Evolutionary conservation across 2,797 vertebrate species (phyloP), one percentile per base, ranked within the genome.

Genomic region (Pseudocheirus occidentalis): DNA sequence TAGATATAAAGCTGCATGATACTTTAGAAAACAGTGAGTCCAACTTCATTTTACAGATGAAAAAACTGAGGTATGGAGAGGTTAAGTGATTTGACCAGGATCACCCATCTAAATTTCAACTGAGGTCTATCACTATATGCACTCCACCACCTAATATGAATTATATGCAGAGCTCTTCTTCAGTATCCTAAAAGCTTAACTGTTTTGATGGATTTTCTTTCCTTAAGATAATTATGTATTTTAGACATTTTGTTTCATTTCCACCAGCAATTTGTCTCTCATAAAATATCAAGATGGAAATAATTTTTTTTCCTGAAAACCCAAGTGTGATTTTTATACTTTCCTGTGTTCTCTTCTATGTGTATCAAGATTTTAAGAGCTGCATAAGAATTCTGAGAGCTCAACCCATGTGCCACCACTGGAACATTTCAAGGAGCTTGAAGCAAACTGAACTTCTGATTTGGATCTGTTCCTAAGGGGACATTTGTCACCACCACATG

Each of bases 401-500:
- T 95, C 52, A 90, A 95, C 94, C 92, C 91, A 94, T 94, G 97
- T 94, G 97, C 91, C 94, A 96, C 97, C 94, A 97, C 97, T 95
- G 90, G 96, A 95, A 95, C 90, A 90, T 90, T 97, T 97, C 91
- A 92, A 93, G 96, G 94, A 96, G 95, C 96, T 96, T 95, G 89
- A 94, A 95, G 95, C 97, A 97, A 96, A 98, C 53, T 97, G 97
- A 98, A 97, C 96, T 98, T 98, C 95, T 97, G 97, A 96, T 98
- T 98, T 98, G 97, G 98, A 98, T 96, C 95, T 18, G 97, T 97
- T 98, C 97, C 98, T 97, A 93, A 93, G 94, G 90, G 97, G 97
- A 96, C 97, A 98, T 98, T 98, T 98, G 97, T 97, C 97, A 97
- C 92, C 96, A 96, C 96, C 97, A 97, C 97, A 98, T 97, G 97